These are phyloP conservation scores for Hyposoter dolosus DNA, from an alignment of 2,888 invertebrate genomes.

Conservation along the genomic window DNA sequence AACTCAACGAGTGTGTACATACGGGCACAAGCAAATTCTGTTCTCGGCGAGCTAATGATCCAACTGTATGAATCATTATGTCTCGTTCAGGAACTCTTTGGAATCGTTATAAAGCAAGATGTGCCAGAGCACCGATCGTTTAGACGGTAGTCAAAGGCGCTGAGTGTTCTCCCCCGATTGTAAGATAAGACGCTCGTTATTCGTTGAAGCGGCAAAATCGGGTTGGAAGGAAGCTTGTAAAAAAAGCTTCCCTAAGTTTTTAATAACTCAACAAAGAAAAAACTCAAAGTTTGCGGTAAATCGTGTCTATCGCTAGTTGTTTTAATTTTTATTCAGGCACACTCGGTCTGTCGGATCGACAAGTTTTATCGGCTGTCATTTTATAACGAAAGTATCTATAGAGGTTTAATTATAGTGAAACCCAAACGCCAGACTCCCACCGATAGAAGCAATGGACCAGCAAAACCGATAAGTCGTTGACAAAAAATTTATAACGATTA, in stretches of 20 bases:
- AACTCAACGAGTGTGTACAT: conserved; percentile 46
- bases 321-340: no score
- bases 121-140: conserved; percentile 22
- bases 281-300: no score
- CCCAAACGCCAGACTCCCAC: no score
- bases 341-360: no score
- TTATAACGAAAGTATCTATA: no score
- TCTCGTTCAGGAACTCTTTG: conserved; percentile 41
- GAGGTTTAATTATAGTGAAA: no score
- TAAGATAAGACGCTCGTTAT: conserved; percentile 19
- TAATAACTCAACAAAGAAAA: not conserved
- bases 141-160: conserved; percentile 31
- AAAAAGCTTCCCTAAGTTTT: not conserved
- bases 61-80: conserved; percentile 58
- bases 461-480: no score
- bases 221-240: not conserved
- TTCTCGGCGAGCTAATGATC: conserved; percentile 53
- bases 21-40: not conserved
- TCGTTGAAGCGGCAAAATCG: not conserved
- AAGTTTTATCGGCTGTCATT: no score
- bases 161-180: conserved; percentile 31
- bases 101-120: conserved; percentile 44
- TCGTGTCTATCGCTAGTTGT: no score
- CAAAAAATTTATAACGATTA: no score
- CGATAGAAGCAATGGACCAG: no score